Evolutionary conservation across 2,113 vertebrate species (phyloP).

Genomic region (Picathartes gymnocephalus): DNA sequence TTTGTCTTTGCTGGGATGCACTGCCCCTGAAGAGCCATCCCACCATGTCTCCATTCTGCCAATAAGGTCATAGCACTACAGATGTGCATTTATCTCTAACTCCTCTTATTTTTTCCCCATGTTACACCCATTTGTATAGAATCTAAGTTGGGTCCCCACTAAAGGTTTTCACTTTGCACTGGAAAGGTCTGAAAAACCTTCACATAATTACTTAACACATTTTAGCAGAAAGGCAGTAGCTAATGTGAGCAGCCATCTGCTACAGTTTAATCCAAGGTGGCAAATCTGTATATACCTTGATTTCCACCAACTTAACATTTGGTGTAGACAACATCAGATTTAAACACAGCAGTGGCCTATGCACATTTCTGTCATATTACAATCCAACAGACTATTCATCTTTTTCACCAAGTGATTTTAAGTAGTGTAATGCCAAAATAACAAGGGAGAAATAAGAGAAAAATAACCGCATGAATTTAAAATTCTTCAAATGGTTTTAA

Average conservation of each 20-base stretch:
- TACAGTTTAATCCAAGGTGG: not conserved
- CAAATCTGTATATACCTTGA: not conserved
- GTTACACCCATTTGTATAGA: not conserved
- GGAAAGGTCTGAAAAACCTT: not conserved
- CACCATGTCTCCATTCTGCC: not conserved
- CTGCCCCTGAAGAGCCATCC: not conserved
- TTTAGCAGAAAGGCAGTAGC: not conserved
- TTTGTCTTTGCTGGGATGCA: not conserved
- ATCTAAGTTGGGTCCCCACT: not conserved
- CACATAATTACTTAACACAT: not conserved
- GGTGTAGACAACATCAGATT: not conserved
- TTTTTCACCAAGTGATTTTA: not conserved
- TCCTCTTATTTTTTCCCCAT: not conserved
- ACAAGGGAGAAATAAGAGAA: not conserved
- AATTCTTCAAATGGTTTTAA: not conserved
- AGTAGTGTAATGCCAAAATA: not conserved
- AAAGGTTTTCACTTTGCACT: not conserved
- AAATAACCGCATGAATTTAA: not conserved
- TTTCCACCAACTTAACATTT: not conserved
- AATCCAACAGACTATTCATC: not conserved
- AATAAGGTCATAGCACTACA: not conserved
- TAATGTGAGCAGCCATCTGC: not conserved
- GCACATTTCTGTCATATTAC: not conserved
- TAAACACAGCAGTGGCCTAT: not conserved
- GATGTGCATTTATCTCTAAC: not conserved